Evolutionary conservation across 2,797 vertebrate genomes (phyloP), one percentile per base, ranked within the genome.

Genomic region (Borostomias antarcticus): DNA sequence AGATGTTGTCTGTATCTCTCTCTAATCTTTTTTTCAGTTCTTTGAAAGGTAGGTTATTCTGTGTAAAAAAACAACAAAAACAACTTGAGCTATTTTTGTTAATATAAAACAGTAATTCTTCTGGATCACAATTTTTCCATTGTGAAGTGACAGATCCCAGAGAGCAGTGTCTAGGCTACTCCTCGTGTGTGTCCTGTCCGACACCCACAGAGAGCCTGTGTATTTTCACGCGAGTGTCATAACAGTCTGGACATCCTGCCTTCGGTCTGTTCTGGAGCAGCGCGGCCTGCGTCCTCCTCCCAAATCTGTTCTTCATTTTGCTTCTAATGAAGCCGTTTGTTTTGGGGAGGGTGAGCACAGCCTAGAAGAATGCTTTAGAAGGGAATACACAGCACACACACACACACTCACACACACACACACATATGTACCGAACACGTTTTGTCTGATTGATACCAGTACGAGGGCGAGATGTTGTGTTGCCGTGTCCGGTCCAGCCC

Each of bases 251-350:
- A n/a, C n/a, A n/a, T n/a, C n/a, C n/a, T n/a, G n/a, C n/a, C n/a
- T n/a, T n/a, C n/a, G n/a, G n/a, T n/a, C n/a, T n/a, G n/a, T 66
- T 82, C 60, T 63, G 80, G 81, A 79, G 74, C 29, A 11, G 64
- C 37, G 9, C 26, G 26, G 84, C 80, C 82, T 15, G 53, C 25
- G 23, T 61, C 7, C 74, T 61, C 15, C 4, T 67, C 73, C 73
- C 4, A 79, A 84, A 86, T 91, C 88, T 90, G 89, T 80, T 89
- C 84, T 85, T 90, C 83, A 85, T 91, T 89, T 89, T 57, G 69
- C 76, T 70, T 69, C 80, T 82, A 82, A 85, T 79, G 76, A 85
- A 84, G 80, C 68, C 74, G 81, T 89, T 91, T 89, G 82, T 89
- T 89, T 88, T 87, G 83, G 77, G 76, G 84, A 80, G 81, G 63